phyloP scores from a whole-genome alignment of 2,113 vertebrate species.

The Sakesphorus luctuosus region DNA sequence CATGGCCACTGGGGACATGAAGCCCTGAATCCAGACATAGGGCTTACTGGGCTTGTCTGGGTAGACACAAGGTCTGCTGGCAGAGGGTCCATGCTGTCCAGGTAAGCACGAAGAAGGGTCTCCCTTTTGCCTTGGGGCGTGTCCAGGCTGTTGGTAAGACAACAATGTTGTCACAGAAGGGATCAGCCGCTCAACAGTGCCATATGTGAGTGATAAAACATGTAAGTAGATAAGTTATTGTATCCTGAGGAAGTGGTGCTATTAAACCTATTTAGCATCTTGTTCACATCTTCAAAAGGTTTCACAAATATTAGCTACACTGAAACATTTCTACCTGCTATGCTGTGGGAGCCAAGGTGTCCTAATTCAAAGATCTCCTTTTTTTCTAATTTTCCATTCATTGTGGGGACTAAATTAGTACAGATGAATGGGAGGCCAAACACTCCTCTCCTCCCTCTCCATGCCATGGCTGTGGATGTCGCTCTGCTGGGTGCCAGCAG shows the following conservation, averaged over 20 bases:
- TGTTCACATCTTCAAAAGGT: neutral
- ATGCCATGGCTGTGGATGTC: neutral
- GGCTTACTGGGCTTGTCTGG: neutral
- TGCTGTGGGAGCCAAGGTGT: neutral
- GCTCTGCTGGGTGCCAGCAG: neutral
- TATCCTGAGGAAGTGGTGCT: neutral
- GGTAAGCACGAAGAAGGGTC: neutral
- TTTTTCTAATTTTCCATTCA: neutral
- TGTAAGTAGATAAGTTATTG: neutral
- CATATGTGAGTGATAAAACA: neutral
- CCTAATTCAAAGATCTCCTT: neutral
- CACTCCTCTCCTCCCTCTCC: neutral
- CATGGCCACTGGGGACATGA: fast-evolving
- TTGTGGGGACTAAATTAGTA: neutral
- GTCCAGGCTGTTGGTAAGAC: neutral
- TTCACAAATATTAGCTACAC: neutral
- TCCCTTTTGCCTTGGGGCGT: neutral
- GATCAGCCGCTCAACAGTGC: neutral
- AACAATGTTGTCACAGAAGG: neutral
- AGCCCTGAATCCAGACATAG: neutral
- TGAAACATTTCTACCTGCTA: neutral
- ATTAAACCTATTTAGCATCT: neutral
- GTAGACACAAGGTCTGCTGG: neutral
- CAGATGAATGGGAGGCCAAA: neutral
- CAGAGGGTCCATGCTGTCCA: neutral